These are phyloP conservation scores for Vespertilio murinus DNA, from an alignment of 2,797 vertebrate species.

Conservation along the genomic window DNA sequence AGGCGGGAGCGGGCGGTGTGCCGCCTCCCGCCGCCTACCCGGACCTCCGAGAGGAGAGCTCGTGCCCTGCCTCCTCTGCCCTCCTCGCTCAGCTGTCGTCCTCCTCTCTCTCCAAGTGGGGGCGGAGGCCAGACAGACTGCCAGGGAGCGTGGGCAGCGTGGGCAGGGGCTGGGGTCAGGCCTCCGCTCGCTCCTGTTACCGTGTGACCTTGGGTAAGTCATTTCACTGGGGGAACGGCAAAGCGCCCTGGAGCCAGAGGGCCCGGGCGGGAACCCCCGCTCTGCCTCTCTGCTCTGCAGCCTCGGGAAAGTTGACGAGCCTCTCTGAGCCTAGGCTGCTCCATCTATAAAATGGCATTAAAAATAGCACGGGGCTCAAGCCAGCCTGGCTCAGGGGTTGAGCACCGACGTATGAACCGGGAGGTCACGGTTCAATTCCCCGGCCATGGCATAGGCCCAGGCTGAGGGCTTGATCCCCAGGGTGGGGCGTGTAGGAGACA, in stretches of 20 bases:
- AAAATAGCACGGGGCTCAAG: no score
- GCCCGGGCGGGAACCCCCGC: neutral
- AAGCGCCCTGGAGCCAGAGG: neutral
- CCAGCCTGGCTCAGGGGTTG: no score
- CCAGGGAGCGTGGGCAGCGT: rapidly evolving
- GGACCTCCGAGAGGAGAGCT: neutral
- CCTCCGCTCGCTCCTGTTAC: neutral
- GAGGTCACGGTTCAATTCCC: no score
- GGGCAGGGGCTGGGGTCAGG: rapidly evolving
- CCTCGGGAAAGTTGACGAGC: neutral
- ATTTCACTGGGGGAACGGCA: neutral
- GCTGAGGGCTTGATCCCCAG: no score
- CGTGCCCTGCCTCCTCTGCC: neutral
- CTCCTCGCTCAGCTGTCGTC: rapidly evolving
- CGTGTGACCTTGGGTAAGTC: neutral
- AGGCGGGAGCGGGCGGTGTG: rapidly evolving
- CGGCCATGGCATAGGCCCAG: no score
- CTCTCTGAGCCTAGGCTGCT: neutral
- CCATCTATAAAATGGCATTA: neutral
- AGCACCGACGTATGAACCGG: no score
- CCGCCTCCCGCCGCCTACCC: neutral
- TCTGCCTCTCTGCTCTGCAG: neutral
- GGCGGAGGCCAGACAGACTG: neutral
- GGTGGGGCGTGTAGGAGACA: no score
- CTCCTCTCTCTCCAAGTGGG: neutral